Base-by-base conservation (phyloP, 1,140 invertebrate genomes). In the Papilio polyxenes region DNA sequence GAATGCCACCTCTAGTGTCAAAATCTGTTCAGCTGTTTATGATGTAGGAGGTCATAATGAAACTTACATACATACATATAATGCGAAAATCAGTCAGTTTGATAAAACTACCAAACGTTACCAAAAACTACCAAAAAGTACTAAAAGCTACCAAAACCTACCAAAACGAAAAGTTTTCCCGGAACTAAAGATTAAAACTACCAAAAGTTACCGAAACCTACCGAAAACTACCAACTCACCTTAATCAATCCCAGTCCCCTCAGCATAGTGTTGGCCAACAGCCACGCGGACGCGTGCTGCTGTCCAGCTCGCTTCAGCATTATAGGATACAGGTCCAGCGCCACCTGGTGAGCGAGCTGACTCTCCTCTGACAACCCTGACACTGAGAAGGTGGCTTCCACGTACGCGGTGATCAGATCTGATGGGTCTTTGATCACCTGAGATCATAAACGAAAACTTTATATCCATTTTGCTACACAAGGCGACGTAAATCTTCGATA, bases 221-320 rank as follows among this genome's bases (percentile, higher is more conserved):
- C 56, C 56, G 2, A 59, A 59, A 80, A 62, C 79, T 79, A 78
- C 51, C 20, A 44, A 76, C 80, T 77, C 23, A 93, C 92, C 86
- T 93, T 93, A 11, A 93, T 93, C 0, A 93, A 82, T 2, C 85
- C 86, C 9, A 93, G 83, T 0, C 87, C 90, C 1, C 83, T 37
- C 0, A 93, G 74, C 65, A 93, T 72, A 1, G 85, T 80, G 79
- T 92, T 88, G 0, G 91, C 88, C 17, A 92, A 83, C 31, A 89
- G 44, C 91, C 92, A 93, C 6, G 79, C 83, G 69, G 85, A 81
- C 0, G 85, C 82, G 59, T 84, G 87, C 37, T 82, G 81, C 65
- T 85, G 82, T 3, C 51, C 86, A 0, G 89, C 85, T 7, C 86
- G 20, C 20, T 79, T 62, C 15, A 88, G 17, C n/a, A 89, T 74